Evolutionary conservation across 1,140 invertebrate species (phyloP), one percentile per base, ranked within the genome.

Genomic region (Globodera rostochiensis): DNA sequence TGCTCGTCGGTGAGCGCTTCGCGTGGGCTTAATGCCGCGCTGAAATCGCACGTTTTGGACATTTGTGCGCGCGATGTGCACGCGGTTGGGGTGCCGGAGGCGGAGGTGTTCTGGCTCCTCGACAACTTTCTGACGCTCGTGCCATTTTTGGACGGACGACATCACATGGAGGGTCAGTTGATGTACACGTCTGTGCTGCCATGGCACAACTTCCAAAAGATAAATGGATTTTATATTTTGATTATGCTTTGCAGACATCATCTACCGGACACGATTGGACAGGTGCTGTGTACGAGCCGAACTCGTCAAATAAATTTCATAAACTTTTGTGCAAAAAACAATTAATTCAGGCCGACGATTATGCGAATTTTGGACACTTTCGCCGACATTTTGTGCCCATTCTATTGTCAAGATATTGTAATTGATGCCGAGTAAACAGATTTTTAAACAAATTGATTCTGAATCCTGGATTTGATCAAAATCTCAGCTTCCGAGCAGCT

Each of bases 351-450:
- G 45, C 85, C 82, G 53, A 73, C 83, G 25, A 19, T 85, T 7
- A 84, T 71, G 70, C 67, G 83, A 13, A 73, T 84, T 45, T 46
- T 84, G n/a, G 83, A 84, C 66, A 87, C 83, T 8, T 84, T 84
- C 67, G 50, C 78, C n/a, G 83, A 74, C 21, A 47, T 84, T 66
- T 19, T 87, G 13, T 53, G 49, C 46, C 6, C 73, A 1, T 86
- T 84, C 46, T 64, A 71, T 19, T 87, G 85, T 47, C 79, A 76
- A 53, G 83, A 87, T 53, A 5, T 80, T 8, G 53, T 83, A 19
- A 60, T 80, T 36, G 66, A 80, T n/a, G 64, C 50, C 47, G 73
- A 74, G 36, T 36, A 36, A 36, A 36, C 36, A 36, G 2, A 36
- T 36, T 36, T 36, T n/a, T n/a, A n/a, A n/a, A n/a, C n/a, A n/a